Percentiles rank a stretch among this genome's conserved stretches.
phyloP scores from a whole-genome alignment of 2,888 invertebrate species.

The Axea sp. region DNA sequence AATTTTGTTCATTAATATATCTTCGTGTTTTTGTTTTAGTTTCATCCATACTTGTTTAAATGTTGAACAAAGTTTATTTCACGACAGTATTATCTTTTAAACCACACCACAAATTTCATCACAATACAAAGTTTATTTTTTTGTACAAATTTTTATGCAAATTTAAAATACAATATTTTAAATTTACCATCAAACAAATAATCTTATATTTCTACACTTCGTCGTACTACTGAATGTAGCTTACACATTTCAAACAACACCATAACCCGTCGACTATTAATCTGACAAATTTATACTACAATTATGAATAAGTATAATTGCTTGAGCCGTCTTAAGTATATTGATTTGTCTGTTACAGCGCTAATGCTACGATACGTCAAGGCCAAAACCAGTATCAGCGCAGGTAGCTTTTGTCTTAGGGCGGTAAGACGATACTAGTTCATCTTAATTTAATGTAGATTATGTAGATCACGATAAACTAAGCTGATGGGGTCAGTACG shows the following conservation, averaged over 20 bases:
- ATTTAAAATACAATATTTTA: no score
- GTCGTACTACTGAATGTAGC: no score
- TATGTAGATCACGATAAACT: slow-evolving; percentile 79
- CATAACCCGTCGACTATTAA: slow-evolving; percentile 8
- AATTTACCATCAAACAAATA: no score
- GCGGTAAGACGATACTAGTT: slow-evolving; percentile 65
- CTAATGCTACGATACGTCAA: slow-evolving; percentile 10
- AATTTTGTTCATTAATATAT: no score
- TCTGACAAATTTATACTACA: slow-evolving; percentile 20
- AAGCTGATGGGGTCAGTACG: slow-evolving; percentile 78
- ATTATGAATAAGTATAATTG: slow-evolving; percentile 33
- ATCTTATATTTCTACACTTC: no score
- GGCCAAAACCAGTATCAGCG: slow-evolving; percentile 10
- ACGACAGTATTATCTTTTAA: no score
- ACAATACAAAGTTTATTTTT: no score
- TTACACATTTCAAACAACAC: slow-evolving; percentile 3
- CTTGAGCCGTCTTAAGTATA: slow-evolving; percentile 4
- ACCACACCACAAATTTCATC: no score
- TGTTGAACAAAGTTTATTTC: no score
- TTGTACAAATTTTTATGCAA: no score
- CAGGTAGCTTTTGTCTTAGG: slow-evolving; percentile 13
- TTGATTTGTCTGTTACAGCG: slow-evolving; percentile 47
- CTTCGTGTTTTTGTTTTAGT: no score
- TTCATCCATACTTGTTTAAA: no score
- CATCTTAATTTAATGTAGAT: slow-evolving; percentile 78